phyloP scores from a whole-genome alignment of 2,888 invertebrate species.

The Drosophila prolongata region DNA sequence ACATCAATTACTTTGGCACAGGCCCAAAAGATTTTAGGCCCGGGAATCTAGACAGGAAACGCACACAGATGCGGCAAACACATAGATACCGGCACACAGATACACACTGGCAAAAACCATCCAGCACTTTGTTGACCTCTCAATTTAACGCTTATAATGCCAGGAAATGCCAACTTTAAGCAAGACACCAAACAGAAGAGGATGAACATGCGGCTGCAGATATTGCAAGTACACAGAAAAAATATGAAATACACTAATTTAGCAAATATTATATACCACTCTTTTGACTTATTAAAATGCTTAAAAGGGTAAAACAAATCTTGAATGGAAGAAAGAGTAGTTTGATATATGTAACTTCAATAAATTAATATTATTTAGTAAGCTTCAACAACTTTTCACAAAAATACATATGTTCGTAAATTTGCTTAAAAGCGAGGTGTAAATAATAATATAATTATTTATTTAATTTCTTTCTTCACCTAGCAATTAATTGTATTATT shows the following conservation, averaged over 20 bases:
- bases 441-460: no score
- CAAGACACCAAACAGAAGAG: conserved; percentile 40
- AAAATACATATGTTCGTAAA: no score
- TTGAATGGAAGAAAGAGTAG: no score
- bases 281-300: no score
- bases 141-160: conserved; percentile 82
- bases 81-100: conserved; percentile 28
- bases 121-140: conserved; percentile 76
- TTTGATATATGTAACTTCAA: no score
- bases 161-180: conserved; percentile 70
- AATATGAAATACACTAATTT: background rate
- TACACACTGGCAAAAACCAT: conserved; percentile 38
- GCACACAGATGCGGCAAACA: conserved; percentile 29
- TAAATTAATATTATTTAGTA: no score
- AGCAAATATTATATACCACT: no score
- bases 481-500: no score
- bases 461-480: no score
- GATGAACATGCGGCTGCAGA: conserved; percentile 34
- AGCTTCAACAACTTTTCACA: no score
- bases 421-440: no score
- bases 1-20: conserved; percentile 84
- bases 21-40: conserved; percentile 59
- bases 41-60: conserved; percentile 55
- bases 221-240: conserved; percentile 1
- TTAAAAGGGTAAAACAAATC: no score